Conservation (phyloP, 2,113 vertebrate genomes). For the Felis catus region DNA sequence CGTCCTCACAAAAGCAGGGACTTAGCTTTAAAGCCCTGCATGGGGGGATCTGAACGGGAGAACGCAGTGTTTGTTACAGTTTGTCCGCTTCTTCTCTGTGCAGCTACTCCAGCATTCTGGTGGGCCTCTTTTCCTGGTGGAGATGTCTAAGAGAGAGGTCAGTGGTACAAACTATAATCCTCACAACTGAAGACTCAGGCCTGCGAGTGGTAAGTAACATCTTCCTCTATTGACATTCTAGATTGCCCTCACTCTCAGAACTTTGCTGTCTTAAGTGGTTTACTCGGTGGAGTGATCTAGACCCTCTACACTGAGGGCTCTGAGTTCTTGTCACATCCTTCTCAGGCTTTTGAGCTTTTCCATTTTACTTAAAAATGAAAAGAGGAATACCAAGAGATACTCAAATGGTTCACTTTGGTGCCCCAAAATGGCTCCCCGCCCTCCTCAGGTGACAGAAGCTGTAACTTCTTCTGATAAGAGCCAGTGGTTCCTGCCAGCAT, state of each 20-base stretch:
- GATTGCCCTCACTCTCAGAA: background rate
- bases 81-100: background rate
- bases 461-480: background rate
- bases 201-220: background rate
- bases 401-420: background rate
- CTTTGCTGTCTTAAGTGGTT: background rate
- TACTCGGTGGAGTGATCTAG: background rate
- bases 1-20: background rate
- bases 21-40: background rate
- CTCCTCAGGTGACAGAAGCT: background rate
- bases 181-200: background rate
- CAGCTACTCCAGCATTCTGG: background rate
- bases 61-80: background rate
- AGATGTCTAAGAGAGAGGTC: background rate
- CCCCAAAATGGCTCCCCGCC: background rate
- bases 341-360: background rate
- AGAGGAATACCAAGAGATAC: background rate
- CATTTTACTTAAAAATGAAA: background rate
- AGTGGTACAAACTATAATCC: background rate
- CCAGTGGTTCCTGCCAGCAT: background rate
- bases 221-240: background rate
- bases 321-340: background rate
- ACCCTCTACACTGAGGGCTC: background rate
- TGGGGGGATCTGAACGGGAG: accelerated
- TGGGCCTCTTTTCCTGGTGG: background rate